Evolutionary conservation across 2,888 invertebrate genomes (phyloP), one percentile per base, ranked within the genome.

Genomic region (Galerucella pusilla): DNA sequence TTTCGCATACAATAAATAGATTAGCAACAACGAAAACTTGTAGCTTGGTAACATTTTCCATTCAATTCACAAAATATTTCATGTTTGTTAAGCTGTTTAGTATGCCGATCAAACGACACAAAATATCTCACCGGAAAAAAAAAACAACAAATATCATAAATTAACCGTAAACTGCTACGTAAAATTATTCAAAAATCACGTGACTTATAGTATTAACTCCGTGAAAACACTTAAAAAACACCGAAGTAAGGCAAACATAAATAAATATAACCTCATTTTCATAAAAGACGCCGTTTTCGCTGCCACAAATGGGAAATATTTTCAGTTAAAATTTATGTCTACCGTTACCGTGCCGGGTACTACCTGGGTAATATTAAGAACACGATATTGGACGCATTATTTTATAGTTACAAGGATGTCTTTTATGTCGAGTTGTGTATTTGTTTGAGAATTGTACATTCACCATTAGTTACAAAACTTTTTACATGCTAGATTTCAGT

Each of bases 261-360:
- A 77, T 78, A 78, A 78, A 78, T 77, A 72, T 73, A 69, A 75
- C 73, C 78, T 73, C 67, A 78, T 76, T 78, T 75, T 77, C 75
- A 77, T 78, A 75, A 77, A 78, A 67, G 74, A 75, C 75, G 74
- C 75, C 72, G 74, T 78, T 77, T 73, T 66, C 68, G 72, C 71
- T 72, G 75, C 72, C 75, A 71, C 73, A 75, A 52, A 70, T 63
- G n/a, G 52, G 20, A 45, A 45, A 60, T 69, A 59, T 70, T 70
- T 42, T 46, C 11, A 45, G 20, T 65, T 66, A 16, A 72, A 71
- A 76, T 76, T 76, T 76, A 76, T 68, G 71, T 65, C 67, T 61
- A 76, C 59, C 16, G 71, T 68, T 74, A 72, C 71, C 68, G 76
- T 76, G 69, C 76, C 72, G 61, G 76, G 76, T 76, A 76, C 76